Evolutionary conservation across 2,888 invertebrate genomes (phyloP).

Genomic region (Scelioninae gen. 1): DNA sequence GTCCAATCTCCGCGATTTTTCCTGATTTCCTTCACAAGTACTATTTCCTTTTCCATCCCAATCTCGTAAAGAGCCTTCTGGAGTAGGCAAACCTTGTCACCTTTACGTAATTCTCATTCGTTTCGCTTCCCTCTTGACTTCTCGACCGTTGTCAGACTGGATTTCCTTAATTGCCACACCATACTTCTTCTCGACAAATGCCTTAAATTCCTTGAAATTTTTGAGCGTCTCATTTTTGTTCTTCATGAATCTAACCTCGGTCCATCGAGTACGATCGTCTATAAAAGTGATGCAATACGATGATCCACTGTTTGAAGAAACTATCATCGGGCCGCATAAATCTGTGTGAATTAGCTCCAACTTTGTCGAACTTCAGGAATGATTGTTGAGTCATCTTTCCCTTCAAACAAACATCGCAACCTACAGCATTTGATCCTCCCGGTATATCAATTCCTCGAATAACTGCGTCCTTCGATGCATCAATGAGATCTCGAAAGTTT

Average conservation of each 20-base stretch:
- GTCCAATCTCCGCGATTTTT: no score
- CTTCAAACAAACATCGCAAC: no score
- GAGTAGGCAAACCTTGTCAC: not conserved
- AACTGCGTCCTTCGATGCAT: no score
- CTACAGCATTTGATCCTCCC: no score
- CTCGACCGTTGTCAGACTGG: slow-evolving; percentile 35
- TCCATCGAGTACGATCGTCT: slow-evolving; percentile 72
- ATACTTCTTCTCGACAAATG: not conserved
- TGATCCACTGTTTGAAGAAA: slow-evolving; percentile 59
- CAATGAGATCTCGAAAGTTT: no score
- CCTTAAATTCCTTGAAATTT: slow-evolving; percentile 31
- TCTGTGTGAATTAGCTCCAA: slow-evolving; percentile 73
- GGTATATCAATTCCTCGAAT: no score
- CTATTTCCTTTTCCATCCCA: no score
- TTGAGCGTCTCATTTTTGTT: slow-evolving; percentile 49
- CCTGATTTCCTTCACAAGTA: no score
- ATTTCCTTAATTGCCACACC: not conserved
- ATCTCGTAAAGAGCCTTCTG: no score
- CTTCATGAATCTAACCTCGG: slow-evolving; percentile 68
- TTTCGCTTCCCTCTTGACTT: slow-evolving; percentile 61
- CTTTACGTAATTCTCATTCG: not conserved
- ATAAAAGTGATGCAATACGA: slow-evolving; percentile 74
- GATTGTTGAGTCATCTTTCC: not conserved
- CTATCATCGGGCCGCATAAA: slow-evolving; percentile 72
- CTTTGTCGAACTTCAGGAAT: slow-evolving; percentile 59